Conservation (phyloP, 64 coral and sea anemone genomes). For the Dendronephthya gigantea region DNA sequence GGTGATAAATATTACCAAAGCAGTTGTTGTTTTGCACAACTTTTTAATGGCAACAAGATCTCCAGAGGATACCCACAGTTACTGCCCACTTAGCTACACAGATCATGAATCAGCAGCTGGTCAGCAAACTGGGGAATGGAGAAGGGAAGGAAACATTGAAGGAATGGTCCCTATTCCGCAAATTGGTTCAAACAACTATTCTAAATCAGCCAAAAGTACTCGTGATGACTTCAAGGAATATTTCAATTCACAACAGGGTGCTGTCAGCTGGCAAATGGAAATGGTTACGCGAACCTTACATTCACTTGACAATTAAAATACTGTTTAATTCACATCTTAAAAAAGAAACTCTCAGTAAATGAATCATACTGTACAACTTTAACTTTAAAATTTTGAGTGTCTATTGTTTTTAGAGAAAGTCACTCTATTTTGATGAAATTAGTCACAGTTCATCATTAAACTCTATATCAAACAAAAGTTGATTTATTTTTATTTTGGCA, state of each 20-base stretch:
- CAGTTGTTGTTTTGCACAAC: neutral
- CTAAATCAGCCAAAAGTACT: neutral
- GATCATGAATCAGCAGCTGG: neutral
- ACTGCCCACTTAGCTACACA: neutral
- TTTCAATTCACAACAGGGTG: neutral
- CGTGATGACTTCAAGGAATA: slow-evolving; percentile 7
- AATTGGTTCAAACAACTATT: neutral
- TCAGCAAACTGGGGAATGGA: neutral
- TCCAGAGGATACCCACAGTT: neutral
- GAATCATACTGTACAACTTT: too few relatives aligned
- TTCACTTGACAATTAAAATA: too few relatives aligned
- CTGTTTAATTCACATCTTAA: too few relatives aligned
- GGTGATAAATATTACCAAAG: neutral
- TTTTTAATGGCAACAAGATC: neutral
- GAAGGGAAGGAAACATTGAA: neutral
- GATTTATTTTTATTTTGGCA: neutral
- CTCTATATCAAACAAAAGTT: neutral
- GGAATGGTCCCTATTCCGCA: neutral
- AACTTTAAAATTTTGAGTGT: too few relatives aligned
- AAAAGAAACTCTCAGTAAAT: too few relatives aligned
- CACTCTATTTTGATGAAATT: neutral
- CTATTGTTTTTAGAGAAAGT: neutral
- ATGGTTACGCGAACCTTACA: neutral
- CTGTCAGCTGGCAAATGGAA: neutral
- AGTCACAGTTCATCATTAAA: neutral